Evolutionary conservation across 2,113 vertebrate genomes (phyloP).

Genomic region (Rattus rattus): DNA sequence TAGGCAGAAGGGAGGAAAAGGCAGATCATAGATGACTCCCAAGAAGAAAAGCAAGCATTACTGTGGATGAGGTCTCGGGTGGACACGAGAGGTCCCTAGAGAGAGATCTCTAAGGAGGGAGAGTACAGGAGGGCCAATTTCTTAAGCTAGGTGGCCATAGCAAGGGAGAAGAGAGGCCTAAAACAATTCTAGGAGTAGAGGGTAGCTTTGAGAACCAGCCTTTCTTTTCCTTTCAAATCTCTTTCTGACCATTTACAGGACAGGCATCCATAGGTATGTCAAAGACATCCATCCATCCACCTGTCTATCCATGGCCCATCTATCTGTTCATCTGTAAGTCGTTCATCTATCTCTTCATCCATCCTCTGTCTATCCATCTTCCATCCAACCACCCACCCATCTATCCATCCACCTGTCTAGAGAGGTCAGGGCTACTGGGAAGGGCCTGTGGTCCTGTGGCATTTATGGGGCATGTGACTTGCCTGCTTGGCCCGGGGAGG

Average conservation of each 20-base stretch:
- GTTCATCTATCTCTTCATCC: not conserved
- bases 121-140: not conserved
- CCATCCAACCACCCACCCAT: not conserved
- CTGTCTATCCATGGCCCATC: not conserved
- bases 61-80: not conserved
- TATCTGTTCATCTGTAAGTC: not conserved
- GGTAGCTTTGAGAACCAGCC: not conserved
- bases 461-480: slow-evolving; percentile 79
- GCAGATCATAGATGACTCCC: not conserved
- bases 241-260: slow-evolving; percentile 28
- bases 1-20: slow-evolving; percentile 4
- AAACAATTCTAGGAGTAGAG: not conserved
- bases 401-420: not conserved
- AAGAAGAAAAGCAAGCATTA: not conserved
- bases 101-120: not conserved
- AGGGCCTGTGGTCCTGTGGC: slow-evolving; percentile 72
- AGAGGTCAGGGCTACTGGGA: slow-evolving; percentile 58
- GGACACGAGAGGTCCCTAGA: not conserved
- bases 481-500: slow-evolving; percentile 76
- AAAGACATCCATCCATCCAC: not conserved
- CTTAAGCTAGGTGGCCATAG: not conserved
- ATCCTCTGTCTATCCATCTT: not conserved
- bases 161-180: not conserved
- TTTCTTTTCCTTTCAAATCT: slow-evolving; percentile 42
- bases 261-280: not conserved